Evolutionary conservation across 92 coral and sea anemone species (phyloP).

Genomic region (Bergia sp.): DNA sequence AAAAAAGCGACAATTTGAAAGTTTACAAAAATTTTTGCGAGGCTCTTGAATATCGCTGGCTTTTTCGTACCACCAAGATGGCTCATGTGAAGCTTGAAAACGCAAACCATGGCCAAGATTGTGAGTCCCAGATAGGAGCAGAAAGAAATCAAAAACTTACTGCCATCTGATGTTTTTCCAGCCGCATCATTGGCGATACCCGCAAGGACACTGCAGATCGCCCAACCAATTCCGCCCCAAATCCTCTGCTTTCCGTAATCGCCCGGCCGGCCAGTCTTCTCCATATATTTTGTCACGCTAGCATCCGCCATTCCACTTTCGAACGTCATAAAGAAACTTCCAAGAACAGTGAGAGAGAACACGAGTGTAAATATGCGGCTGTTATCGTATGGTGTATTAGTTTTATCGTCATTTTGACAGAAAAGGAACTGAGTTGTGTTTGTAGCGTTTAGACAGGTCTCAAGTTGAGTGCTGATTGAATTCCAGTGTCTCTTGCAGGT

Average conservation of each 20-base stretch:
- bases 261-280: constrained; percentile 30
- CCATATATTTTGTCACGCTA: constrained; percentile 28
- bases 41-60: constrained; percentile 46
- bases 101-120: constrained; percentile 36
- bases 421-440: neutral
- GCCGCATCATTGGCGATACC: constrained; percentile 60
- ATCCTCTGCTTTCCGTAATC: constrained; percentile 42
- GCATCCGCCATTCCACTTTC: constrained; percentile 42
- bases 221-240: constrained; percentile 44
- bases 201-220: constrained; percentile 41
- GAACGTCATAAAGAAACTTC: constrained; percentile 21
- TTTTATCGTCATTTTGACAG: neutral
- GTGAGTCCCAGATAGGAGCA: constrained; percentile 44
- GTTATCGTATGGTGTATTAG: neutral
- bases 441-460: neutral
- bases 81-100: constrained; percentile 46
- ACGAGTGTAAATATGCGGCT: constrained; percentile 2
- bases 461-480: neutral
- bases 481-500: constrained; percentile 1
- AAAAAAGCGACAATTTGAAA: constrained; percentile 49
- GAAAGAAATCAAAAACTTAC: constrained; percentile 52
- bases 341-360: constrained; percentile 4
- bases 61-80: constrained; percentile 43
- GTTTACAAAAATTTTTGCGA: constrained; percentile 43
- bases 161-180: constrained; percentile 21